Conservation (phyloP, 2,797 vertebrate genomes). For the Microctenopoma steveboyesi region DNA sequence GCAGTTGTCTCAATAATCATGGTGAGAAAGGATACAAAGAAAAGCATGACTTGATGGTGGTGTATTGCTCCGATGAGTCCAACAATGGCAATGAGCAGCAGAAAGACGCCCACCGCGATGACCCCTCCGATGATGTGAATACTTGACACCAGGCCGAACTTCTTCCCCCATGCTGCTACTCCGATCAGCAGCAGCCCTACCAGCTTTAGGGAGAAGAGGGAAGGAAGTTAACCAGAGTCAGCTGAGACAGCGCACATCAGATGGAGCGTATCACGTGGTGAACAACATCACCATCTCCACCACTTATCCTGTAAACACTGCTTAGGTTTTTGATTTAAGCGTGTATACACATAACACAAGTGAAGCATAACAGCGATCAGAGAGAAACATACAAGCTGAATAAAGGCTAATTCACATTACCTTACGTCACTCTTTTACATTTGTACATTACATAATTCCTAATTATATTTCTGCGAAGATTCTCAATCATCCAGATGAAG, state of each 20-base stretch:
- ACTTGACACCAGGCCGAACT: slow-evolving; percentile 91
- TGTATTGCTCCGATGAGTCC: slow-evolving; percentile 91
- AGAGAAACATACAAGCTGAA: background rate
- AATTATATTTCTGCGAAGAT: too few species aligned
- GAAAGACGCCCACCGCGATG: slow-evolving; percentile 92
- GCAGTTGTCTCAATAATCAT: background rate
- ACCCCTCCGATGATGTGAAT: slow-evolving; percentile 95
- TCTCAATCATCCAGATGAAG: too few species aligned
- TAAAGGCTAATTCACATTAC: background rate
- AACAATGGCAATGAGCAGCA: slow-evolving; percentile 92
- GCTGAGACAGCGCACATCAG: slow-evolving; percentile 2
- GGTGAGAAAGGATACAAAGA: slow-evolving; percentile 91
- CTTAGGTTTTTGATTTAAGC: background rate
- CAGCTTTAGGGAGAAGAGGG: slow-evolving; percentile 79
- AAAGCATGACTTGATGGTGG: slow-evolving; percentile 96
- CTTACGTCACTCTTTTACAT: background rate
- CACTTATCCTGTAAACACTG: background rate
- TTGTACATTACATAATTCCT: too few species aligned
- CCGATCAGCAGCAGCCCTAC: slow-evolving; percentile 93
- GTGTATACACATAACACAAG: background rate
- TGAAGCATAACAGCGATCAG: background rate
- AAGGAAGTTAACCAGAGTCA: slow-evolving; percentile 41
- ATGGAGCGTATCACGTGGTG: slow-evolving; percentile 2
- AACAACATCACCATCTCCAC: background rate
- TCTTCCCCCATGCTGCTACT: slow-evolving; percentile 93